A percentile compares a stretch with the other conserved stretches of the same genome.
These are phyloP conservation scores for Thaleichthys pacificus DNA, from an alignment of 2,797 vertebrate species.

Conservation along the genomic window DNA sequence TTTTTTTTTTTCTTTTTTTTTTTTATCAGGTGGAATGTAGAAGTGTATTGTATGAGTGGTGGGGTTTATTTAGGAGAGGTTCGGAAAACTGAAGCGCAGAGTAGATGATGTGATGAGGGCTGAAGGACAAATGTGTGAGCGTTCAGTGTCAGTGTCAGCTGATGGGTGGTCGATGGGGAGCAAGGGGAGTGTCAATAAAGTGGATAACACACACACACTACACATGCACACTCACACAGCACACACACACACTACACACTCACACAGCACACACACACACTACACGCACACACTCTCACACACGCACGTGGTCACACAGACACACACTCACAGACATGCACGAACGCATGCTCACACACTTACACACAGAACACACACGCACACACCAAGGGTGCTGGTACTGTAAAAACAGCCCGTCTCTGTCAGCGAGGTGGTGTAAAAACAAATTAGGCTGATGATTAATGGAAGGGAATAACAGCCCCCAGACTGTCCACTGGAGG, in stretches of 20 bases:
- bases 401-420: slow-evolving; percentile 65
- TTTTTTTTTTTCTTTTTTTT: too few relatives aligned
- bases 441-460: slow-evolving; percentile 79
- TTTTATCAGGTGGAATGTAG: too few relatives aligned
- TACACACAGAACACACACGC: slow-evolving; percentile 9
- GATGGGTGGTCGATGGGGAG: background rate
- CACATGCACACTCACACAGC: background rate
- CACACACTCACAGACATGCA: background rate
- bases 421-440: slow-evolving; percentile 70
- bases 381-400: slow-evolving; percentile 34
- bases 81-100: background rate
- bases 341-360: background rate
- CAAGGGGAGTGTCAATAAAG: too few relatives aligned
- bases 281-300: too few relatives aligned
- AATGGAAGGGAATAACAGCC: slow-evolving; percentile 70
- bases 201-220: background rate
- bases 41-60: too few relatives aligned
- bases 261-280: background rate
- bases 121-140: too few relatives aligned
- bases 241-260: background rate
- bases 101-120: background rate
- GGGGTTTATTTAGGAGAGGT: background rate
- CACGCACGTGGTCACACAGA: background rate
- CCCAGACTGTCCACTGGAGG: slow-evolving; percentile 65
- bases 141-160: too few relatives aligned